Evolutionary conservation across 2,888 invertebrate genomes (phyloP), one percentile per base, ranked within the genome.

Genomic region (Drosophila paramelanica): DNA sequence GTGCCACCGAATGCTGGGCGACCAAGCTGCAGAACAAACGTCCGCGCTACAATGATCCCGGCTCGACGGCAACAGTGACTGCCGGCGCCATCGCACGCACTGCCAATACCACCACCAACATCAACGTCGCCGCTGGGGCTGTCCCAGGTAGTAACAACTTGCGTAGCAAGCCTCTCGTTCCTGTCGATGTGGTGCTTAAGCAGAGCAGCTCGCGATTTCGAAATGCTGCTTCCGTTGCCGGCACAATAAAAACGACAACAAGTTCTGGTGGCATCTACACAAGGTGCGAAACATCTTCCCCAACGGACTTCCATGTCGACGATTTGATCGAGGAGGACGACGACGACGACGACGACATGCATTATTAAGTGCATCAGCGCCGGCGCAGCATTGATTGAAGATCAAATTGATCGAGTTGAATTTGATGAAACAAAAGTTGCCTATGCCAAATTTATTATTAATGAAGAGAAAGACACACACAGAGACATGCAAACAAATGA

Each of bases 251-350:
- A 59, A 5, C 45, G n/a, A 20, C 53, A 31, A 11, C 50, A 47
- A 8, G 17, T 49, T n/a, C 8, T 14, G 33, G 25, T 25, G 62
- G 2, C 4, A 17, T 50, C 13, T 56, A 31, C 47, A n/a, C 36
- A 6, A 69, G 52, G 25, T 42, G 45, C 4, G 45, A 59, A 4
- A 55, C 60, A 11, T 81, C 53, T 45, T 73, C 80, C 31, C 79
- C 76, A 23, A 62, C 73, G 33, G 87, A 89, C 41, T 90, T 88
- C 25, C 76, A 81, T 72, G 88, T 90, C 31, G 88, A 91, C 20
- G 90, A 91, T 73, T 69, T 91, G 47, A 91, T 91, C 42, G 90
- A 89, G 70, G 90, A 90, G 45, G 90, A 91, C 25, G 86, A 79
- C 13, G 86, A 86, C 13, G 86, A 65, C 10, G 69, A 65, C 33